phyloP scores from a whole-genome alignment of 2,888 invertebrate genomes.

The Aphodius granarius region DNA sequence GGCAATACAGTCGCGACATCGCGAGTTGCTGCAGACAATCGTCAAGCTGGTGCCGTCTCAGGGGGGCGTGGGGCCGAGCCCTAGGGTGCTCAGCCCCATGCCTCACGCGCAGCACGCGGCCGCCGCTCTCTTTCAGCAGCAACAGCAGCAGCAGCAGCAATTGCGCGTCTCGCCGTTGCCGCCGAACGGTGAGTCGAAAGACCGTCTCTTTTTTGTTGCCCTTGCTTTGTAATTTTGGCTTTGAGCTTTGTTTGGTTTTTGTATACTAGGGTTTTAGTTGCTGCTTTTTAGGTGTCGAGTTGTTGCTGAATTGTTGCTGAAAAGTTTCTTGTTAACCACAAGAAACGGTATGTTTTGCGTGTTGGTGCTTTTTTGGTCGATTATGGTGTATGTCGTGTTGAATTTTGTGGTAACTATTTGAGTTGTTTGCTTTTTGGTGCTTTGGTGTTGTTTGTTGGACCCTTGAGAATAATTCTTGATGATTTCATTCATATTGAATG shows the following conservation, averaged over 20 bases:
- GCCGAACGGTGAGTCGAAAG: constrained; percentile 57
- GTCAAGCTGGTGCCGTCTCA: constrained; percentile 57
- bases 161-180: constrained; percentile 66
- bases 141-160: constrained; percentile 59
- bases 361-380: no score
- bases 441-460: no score
- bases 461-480: no score
- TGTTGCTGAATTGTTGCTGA: no score
- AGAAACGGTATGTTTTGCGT: no score
- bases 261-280: neutral
- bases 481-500: no score
- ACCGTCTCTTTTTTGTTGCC: neutral
- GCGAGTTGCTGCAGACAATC: constrained; percentile 71
- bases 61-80: constrained; percentile 50
- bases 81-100: constrained; percentile 50
- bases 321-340: no score
- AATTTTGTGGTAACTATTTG: no score
- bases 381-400: no score
- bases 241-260: neutral
- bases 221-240: neutral
- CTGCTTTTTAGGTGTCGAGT: no score
- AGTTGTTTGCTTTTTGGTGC: no score
- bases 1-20: constrained; percentile 71
- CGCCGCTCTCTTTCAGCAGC: constrained; percentile 52
- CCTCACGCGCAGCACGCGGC: constrained; percentile 45